These are phyloP conservation scores for Drosophila mojavensis DNA, from an alignment of 1,140 invertebrate genomes.

Conservation along the genomic window DNA sequence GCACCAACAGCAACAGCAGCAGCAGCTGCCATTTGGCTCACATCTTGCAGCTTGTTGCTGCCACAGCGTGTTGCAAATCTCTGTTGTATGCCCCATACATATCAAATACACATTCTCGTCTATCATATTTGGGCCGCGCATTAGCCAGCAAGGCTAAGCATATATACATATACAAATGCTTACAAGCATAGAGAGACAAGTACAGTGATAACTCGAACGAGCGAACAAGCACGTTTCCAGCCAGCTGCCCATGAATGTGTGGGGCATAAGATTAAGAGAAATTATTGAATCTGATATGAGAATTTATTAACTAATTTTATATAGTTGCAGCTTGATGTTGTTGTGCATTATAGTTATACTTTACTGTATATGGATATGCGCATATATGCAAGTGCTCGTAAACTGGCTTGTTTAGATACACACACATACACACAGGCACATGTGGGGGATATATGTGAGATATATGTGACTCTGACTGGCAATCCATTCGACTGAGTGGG, in stretches of 20 bases:
- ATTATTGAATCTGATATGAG: too few relatives aligned
- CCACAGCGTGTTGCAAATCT: conserved; percentile 65
- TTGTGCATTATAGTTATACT: too few relatives aligned
- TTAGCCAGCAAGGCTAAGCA: conserved; percentile 77
- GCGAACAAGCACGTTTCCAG: too few relatives aligned
- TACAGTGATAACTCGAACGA: background rate
- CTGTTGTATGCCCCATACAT: conserved; percentile 43
- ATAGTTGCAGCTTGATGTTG: too few relatives aligned
- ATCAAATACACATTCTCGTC: conserved; percentile 58
- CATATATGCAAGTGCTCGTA: conserved; percentile 27
- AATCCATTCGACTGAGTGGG: conserved; percentile 26
- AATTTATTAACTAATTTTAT: too few relatives aligned
- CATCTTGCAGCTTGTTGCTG: conserved; percentile 77
- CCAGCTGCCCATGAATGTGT: too few relatives aligned
- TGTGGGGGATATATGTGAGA: conserved; percentile 20
- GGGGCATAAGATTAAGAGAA: too few relatives aligned
- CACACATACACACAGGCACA: background rate
- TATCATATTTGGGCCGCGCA: conserved; percentile 80
- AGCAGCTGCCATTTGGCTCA: conserved; percentile 28
- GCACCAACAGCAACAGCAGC: conserved; percentile 62
- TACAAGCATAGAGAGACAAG: conserved; percentile 35
- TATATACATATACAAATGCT: conserved; percentile 13
- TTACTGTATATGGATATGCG: conserved; percentile 21
- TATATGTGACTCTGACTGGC: conserved; percentile 42
- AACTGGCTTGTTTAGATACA: conserved; percentile 40